Evolutionary conservation across 2,888 invertebrate genomes (phyloP).

Genomic region (Mamestra brassicae): DNA sequence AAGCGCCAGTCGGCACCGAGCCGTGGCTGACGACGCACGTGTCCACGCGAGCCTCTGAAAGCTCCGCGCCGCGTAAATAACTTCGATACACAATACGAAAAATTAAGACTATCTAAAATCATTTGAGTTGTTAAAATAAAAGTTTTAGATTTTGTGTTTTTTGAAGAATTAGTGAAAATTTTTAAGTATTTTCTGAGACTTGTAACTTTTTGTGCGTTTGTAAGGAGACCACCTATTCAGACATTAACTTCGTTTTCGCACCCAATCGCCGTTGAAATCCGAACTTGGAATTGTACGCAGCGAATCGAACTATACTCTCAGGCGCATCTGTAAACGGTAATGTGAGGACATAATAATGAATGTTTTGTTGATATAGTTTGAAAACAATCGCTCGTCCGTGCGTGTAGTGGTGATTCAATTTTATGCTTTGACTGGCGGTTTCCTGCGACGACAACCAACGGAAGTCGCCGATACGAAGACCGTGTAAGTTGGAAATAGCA

Average conservation of each 20-base stretch:
- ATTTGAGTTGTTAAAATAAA: constrained; percentile 3
- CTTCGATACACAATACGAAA: constrained; percentile 77
- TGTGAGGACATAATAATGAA: constrained; percentile 69
- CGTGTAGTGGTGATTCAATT: constrained; percentile 72
- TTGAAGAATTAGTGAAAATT: constrained; percentile 27
- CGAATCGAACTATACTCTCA: constrained; percentile 34
- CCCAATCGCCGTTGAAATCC: constrained; percentile 36
- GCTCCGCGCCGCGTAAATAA: constrained; percentile 82
- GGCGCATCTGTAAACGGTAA: constrained; percentile 47
- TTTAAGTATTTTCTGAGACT: constrained; percentile 3
- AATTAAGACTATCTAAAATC: constrained; percentile 28
- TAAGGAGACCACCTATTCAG: constrained; percentile 9
- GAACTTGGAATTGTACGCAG: constrained; percentile 36
- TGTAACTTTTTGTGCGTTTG: constrained; percentile 27
- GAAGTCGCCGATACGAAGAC: constrained; percentile 75
- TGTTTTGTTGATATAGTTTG: constrained; percentile 70
- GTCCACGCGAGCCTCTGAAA: constrained; percentile 55
- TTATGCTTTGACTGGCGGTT: constrained; percentile 81
- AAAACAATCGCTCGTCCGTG: constrained; percentile 73
- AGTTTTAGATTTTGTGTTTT: constrained; percentile 16
- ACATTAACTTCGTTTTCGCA: constrained; percentile 36
- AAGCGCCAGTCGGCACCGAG: constrained; percentile 81
- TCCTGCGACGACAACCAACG: constrained; percentile 77
- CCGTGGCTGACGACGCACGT: constrained; percentile 73
- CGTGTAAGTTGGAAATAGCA: constrained; percentile 83